Evolutionary conservation across 2,113 vertebrate genomes (phyloP).

Genomic region (Blennius ocellaris): DNA sequence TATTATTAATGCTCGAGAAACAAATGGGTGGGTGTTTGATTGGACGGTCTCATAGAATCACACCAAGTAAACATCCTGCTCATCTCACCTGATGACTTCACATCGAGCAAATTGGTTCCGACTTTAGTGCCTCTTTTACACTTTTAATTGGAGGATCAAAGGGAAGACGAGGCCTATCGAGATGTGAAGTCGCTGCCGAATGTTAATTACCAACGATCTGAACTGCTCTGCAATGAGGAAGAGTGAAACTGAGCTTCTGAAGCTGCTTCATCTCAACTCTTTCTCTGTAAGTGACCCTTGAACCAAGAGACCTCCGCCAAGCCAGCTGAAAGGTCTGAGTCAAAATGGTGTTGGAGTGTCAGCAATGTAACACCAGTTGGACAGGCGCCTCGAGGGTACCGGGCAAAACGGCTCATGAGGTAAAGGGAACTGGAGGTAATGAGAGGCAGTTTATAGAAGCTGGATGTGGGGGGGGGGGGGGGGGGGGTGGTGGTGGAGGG

Average conservation of each 20-base stretch:
- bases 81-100: constrained; percentile 39
- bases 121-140: constrained; percentile 26
- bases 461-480: constrained; percentile 11
- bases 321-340: neutral
- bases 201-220: neutral
- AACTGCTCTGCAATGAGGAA: too few relatives aligned
- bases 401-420: neutral
- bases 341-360: neutral
- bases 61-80: too few relatives aligned
- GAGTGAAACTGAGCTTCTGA: too few relatives aligned
- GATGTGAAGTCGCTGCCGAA: neutral
- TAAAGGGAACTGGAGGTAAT: constrained; percentile 21
- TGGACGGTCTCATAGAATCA: too few relatives aligned
- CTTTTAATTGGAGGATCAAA: constrained; percentile 12
- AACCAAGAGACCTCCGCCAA: neutral
- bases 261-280: too few relatives aligned
- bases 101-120: constrained; percentile 26
- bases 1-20: too few relatives aligned
- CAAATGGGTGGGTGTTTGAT: too few relatives aligned
- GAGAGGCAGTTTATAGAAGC: constrained; percentile 18
- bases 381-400: neutral
- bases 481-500: too few relatives aligned
- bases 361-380: neutral
- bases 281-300: neutral
- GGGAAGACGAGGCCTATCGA: neutral